These are phyloP conservation scores for Chaetophractus vellerosus DNA, from an alignment of 2,797 vertebrate species.

Conservation along the genomic window DNA sequence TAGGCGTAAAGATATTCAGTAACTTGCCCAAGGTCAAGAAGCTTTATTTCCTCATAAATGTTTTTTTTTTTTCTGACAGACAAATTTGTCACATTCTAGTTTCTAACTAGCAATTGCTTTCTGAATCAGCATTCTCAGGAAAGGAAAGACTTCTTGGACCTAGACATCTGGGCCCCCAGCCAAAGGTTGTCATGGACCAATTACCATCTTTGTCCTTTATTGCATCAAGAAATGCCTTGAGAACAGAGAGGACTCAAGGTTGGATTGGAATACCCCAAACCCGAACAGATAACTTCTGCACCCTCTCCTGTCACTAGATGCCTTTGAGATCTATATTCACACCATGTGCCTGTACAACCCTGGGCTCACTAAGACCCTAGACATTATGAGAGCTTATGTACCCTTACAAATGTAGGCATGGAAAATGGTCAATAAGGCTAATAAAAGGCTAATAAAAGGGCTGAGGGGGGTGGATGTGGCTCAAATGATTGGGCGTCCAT, in stretches of 20 bases:
- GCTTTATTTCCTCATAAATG: background rate
- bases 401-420: background rate
- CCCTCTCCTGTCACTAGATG: background rate
- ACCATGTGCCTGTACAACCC: rapidly evolving
- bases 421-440: conserved; percentile 51
- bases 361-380: background rate
- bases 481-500: too few species aligned
- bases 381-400: background rate
- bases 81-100: background rate
- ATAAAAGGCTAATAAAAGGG: conserved; percentile 41
- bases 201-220: background rate
- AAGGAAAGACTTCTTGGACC: background rate
- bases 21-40: background rate
- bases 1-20: background rate
- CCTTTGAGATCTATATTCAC: background rate
- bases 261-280: background rate
- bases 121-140: background rate
- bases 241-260: background rate
- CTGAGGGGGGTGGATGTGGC: background rate
- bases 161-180: background rate
- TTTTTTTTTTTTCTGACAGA: background rate
- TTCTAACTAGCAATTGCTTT: background rate
- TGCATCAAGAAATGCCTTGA: background rate
- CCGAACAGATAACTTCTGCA: background rate
- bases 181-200: background rate